These are phyloP conservation scores for Coturnix japonica DNA, from an alignment of 2,113 vertebrate species.

Conservation along the genomic window DNA sequence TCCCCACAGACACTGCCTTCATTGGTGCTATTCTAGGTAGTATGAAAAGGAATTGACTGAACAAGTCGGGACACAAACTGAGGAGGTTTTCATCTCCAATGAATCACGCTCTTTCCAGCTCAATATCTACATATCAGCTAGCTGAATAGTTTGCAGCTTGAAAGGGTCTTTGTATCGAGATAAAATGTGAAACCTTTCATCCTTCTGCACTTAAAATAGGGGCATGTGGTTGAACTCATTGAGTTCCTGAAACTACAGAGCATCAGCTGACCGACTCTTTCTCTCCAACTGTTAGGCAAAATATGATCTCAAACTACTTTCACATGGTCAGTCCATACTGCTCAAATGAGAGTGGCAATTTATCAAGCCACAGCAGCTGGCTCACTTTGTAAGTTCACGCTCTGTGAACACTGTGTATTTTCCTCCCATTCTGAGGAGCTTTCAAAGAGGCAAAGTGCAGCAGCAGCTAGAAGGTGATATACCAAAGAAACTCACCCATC, in stretches of 20 bases:
- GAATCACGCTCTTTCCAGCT: background rate
- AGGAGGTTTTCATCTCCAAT: background rate
- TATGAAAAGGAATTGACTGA: background rate
- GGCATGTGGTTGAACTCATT: background rate
- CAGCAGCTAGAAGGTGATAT: background rate
- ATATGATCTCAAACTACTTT: background rate
- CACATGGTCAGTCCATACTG: background rate
- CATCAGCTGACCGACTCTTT: background rate
- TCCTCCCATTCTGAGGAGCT: background rate
- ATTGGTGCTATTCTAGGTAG: background rate
- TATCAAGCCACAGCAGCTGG: background rate
- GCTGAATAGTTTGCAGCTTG: background rate
- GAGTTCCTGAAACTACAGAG: background rate
- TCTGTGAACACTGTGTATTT: background rate
- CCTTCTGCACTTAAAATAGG: background rate
- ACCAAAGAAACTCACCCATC: conserved; percentile 70
- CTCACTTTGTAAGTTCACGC: background rate
- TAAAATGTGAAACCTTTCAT: background rate
- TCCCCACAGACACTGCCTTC: background rate
- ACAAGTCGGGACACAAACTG: background rate
- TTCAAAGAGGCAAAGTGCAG: background rate
- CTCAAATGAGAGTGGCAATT: background rate
- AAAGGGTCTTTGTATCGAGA: background rate
- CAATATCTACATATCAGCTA: background rate
- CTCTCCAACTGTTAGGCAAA: background rate